Percentiles rank a stretch among this genome's conserved stretches.
phyloP scores from a whole-genome alignment of 2,797 vertebrate genomes.

The Amazona finschi region DNA sequence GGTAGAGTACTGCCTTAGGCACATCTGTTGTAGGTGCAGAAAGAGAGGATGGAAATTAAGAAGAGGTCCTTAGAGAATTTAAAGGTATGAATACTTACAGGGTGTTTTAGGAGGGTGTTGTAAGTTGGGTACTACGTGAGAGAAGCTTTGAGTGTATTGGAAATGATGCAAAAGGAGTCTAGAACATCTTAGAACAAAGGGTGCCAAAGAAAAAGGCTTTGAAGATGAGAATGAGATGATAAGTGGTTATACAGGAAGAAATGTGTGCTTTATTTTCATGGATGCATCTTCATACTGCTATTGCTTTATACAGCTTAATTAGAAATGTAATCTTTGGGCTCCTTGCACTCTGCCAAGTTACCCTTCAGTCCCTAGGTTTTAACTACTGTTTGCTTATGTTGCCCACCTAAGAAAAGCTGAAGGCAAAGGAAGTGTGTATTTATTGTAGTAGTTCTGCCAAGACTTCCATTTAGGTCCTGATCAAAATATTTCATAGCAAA shows the following conservation, averaged over 20 bases:
- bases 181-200: background rate
- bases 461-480: background rate
- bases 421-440: background rate
- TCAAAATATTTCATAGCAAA: constrained; percentile 6
- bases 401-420: background rate
- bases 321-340: background rate
- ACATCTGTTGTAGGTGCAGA: background rate
- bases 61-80: background rate
- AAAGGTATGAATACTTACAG: background rate
- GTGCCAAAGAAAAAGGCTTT: background rate
- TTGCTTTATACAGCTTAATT: background rate
- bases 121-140: background rate
- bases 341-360: background rate
- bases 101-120: background rate
- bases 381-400: background rate
- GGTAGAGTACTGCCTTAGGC: background rate
- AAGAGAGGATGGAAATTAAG: background rate
- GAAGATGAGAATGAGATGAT: background rate
- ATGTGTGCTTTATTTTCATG: accelerated
- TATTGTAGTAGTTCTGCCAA: background rate
- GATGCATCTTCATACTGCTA: background rate
- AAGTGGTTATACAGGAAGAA: background rate
- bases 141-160: background rate
- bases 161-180: background rate
- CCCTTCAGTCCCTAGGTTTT: background rate